A percentile compares a stretch with the other conserved stretches of the same genome.
phyloP scores from a whole-genome alignment of 1,140 invertebrate genomes.

The Bombus sylvicola region DNA sequence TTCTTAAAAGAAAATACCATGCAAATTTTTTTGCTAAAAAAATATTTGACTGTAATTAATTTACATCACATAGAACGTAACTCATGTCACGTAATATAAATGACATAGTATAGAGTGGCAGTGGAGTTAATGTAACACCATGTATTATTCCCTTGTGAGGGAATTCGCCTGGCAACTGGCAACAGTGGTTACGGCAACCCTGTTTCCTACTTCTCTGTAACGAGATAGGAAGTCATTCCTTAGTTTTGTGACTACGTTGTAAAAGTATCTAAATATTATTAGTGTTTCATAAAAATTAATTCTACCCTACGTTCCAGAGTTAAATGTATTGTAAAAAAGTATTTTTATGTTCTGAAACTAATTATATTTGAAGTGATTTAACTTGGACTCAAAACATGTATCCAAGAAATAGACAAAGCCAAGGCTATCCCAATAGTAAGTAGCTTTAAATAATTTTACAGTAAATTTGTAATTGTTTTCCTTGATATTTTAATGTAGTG shows the following conservation, averaged over 20 bases:
- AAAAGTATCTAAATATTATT: not conserved
- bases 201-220: constrained; percentile 27
- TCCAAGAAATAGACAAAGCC: constrained; percentile 71
- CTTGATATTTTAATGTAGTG: not conserved
- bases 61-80: too few species aligned
- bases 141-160: too few species aligned
- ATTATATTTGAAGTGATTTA: not conserved
- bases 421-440: constrained; percentile 70
- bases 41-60: too few species aligned
- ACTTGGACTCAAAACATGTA: constrained; percentile 61
- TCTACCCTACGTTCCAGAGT: not conserved
- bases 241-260: not conserved
- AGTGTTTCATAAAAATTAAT: not conserved
- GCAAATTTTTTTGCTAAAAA: too few species aligned
- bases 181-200: too few species aligned
- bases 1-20: too few species aligned
- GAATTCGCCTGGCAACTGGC: too few species aligned
- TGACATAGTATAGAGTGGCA: too few species aligned
- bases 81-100: too few species aligned
- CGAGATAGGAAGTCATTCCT: not conserved
- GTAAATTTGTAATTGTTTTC: not conserved
- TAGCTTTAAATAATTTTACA: not conserved
- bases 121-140: too few species aligned
- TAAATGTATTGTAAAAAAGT: not conserved
- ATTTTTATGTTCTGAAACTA: not conserved